A percentile compares a stretch with the other conserved stretches of the same genome.
Conservation (phyloP, 1,140 invertebrate species). For the Sinonovacula constricta region DNA sequence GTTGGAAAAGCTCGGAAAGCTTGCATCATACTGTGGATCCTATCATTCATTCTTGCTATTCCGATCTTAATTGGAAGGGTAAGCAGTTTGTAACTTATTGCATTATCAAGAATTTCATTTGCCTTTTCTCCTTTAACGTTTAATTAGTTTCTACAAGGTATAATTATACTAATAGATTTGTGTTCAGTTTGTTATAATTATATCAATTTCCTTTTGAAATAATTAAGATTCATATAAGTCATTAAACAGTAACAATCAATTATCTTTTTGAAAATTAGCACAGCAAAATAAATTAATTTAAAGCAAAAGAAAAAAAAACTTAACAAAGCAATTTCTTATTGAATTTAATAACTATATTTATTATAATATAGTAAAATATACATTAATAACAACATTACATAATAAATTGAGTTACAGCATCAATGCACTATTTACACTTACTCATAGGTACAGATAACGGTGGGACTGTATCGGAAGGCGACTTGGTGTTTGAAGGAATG, state of each 20-base stretch:
- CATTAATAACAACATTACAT: not conserved
- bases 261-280: not conserved
- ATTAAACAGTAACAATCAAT: not conserved
- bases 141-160: too few relatives aligned
- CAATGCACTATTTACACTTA: too few relatives aligned
- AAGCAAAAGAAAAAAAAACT: not conserved
- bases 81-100: too few relatives aligned
- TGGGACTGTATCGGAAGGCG: constrained; percentile 80
- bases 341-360: not conserved
- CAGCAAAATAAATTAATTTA: not conserved
- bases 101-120: too few relatives aligned
- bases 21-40: constrained; percentile 83
- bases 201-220: not conserved
- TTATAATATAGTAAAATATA: not conserved
- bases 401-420: too few relatives aligned
- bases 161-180: too few relatives aligned
- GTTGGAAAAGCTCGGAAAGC: constrained; percentile 84
- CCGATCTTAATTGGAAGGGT: constrained; percentile 73
- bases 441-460: constrained; percentile 81
- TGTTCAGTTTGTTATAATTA: too few relatives aligned
- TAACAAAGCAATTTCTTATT: not conserved
- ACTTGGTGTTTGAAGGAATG: constrained; percentile 84
- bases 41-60: constrained; percentile 77
- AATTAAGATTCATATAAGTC: not conserved
- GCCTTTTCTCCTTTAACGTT: too few relatives aligned